Evolutionary conservation across 2,113 vertebrate genomes (phyloP).

Genomic region (Cyprichromis sp.): DNA sequence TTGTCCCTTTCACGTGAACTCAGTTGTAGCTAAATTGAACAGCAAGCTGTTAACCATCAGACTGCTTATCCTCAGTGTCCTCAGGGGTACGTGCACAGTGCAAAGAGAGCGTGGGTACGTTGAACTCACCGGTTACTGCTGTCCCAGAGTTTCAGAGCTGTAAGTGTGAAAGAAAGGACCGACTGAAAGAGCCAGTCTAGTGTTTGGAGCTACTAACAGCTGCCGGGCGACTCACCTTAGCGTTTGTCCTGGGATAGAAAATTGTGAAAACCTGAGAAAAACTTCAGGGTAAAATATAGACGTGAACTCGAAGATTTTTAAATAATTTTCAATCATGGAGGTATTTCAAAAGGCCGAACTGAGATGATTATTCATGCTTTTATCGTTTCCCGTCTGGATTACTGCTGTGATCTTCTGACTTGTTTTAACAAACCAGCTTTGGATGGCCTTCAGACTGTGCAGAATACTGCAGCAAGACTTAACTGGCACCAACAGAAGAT

Average conservation of each 20-base stretch:
- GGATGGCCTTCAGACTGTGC: neutral
- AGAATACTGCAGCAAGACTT: neutral
- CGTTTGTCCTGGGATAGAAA: neutral
- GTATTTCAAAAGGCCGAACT: fast-evolving
- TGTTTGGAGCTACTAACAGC: neutral
- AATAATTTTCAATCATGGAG: neutral
- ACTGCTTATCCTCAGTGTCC: neutral
- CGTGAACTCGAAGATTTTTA: neutral
- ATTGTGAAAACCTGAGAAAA: fast-evolving
- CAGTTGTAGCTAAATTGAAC: neutral
- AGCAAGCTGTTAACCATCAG: neutral
- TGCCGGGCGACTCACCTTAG: neutral
- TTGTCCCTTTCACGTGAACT: neutral
- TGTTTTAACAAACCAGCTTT: neutral
- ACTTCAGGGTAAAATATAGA: neutral
- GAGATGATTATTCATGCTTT: neutral
- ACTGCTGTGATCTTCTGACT: neutral
- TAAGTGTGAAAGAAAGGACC: neutral
- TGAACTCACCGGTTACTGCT: neutral
- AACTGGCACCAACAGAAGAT: neutral
- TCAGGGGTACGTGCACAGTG: neutral
- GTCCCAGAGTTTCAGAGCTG: neutral
- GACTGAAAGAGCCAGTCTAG: neutral
- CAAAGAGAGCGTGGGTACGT: neutral
- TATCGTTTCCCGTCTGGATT: neutral